Evolutionary conservation across 1,140 invertebrate genomes (phyloP), one percentile per base, ranked within the genome.

Genomic region (Sycobia sp.): DNA sequence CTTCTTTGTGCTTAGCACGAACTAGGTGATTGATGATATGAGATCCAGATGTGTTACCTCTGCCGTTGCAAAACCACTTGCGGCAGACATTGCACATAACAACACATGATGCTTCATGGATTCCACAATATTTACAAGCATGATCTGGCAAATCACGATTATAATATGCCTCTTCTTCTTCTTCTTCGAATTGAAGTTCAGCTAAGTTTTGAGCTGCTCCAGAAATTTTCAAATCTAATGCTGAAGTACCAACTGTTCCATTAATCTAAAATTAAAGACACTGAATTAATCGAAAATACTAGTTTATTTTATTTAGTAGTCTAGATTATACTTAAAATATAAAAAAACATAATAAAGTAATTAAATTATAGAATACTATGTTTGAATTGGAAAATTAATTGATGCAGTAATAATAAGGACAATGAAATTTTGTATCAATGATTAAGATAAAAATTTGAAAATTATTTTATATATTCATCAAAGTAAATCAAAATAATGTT

Each of bases 11-110:
- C 76, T 98, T 98, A 18, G 97, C 95, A 69, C 97, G 84, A 16
- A 99, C 97, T 70, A 99, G 83, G 83, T 99, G 98, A 80, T 98
- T 98, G 64, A 99, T 94, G 65, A 99, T 98, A 73, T 99, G 98
- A 50, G 96, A 98, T 2, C 97, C 97, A 14, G 95, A 96, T 4
- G 97, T 99, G 76, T 96, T 97, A 4, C 97, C 97, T 68, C 96
- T 87, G 7, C 96, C 96, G 87, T 99, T 99, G 78, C 98, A 99
- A 77, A 99, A 99, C 98, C 98, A 99, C 78, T 98, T 98, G 71
- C 97, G 96, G 76, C 97, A 99, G 39, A 94, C 88, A 78, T 98
- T 98, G 79, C 98, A 99, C 89, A 95, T 95, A 20, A 99, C 96
- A 32, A 99, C 97, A 69, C 94, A 97, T 61, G 92, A 89, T 2